Conservation (phyloP, 2,888 invertebrate genomes). For the Melanargia galathea region DNA sequence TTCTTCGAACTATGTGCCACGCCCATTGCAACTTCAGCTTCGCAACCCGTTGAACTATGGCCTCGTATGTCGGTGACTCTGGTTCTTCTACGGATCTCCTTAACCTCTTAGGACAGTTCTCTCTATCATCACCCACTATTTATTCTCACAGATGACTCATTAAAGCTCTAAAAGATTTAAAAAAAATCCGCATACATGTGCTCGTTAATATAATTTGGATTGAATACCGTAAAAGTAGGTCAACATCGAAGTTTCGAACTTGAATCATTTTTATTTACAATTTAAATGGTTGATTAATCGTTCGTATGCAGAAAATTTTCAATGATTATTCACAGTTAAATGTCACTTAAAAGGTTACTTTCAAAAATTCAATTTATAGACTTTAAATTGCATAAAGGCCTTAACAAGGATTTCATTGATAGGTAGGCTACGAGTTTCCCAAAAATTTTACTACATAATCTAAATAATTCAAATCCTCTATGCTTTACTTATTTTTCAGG, state of each 20-base stretch:
- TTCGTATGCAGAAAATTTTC: conserved; percentile 31
- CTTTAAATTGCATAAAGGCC: too few relatives aligned
- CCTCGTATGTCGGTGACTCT: too few relatives aligned
- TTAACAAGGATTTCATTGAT: background rate
- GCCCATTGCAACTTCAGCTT: too few relatives aligned
- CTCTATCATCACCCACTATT: too few relatives aligned
- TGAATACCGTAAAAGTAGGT: conserved; percentile 31
- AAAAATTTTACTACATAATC: too few relatives aligned
- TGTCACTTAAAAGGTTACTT: conserved; percentile 37
- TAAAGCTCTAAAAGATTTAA: background rate
- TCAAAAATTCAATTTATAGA: conserved; percentile 27
- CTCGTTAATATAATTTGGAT: conserved; percentile 22
- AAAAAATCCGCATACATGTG: background rate
- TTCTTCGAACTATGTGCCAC: too few relatives aligned
- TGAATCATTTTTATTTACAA: conserved; percentile 36
- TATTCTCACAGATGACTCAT: background rate
- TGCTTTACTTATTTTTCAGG: too few relatives aligned
- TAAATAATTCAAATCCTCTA: too few relatives aligned
- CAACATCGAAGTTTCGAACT: conserved; percentile 25
- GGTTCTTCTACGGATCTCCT: too few relatives aligned
- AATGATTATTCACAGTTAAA: conserved; percentile 27
- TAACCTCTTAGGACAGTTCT: too few relatives aligned
- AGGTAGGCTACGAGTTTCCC: background rate
- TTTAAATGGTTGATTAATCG: conserved; percentile 41
- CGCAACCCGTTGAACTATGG: too few relatives aligned